Base-by-base conservation (phyloP, 2,888 invertebrate genomes). In the Dyspetes luteomarginatus region DNA sequence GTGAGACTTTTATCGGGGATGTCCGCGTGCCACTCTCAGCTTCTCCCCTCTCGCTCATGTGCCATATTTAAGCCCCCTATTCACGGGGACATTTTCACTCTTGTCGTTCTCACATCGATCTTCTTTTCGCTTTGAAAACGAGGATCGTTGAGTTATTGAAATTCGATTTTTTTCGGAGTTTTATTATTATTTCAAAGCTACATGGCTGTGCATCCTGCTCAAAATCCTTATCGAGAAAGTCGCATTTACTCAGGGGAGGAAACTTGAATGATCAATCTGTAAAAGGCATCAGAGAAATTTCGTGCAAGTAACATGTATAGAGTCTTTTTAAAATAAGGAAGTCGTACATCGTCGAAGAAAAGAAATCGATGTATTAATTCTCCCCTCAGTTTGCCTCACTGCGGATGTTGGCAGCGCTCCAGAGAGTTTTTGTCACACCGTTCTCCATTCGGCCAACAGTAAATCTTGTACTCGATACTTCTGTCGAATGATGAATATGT, bases 1-100 rank as follows among this genome's bases (percentile, higher is more conserved):
- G 60, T 56, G 67, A 73, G 68, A 76, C 77, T 77, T 77, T 77
- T 81, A 81, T 81, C 80, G 80, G 9, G 48, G 36, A 56, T 56
- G 68, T 73, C 68, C 68, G 73, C 50, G 55, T 43, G 43, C 28
- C 52, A 68, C 68, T 41, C 62, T 50, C 56, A n/a, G 22, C 30
- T 60, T 52, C 71, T 48, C 19, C 17, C 9, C 52, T 36, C 22
- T 3, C 50, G 9, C 26, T 45, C 52, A 9, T 24, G 45, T 7
- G 50, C 45, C 4, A 56, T 65, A 48, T 76, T 81, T 76, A 64
- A 62, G 58, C 41, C 62, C 41, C 12, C 52, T 48, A 55, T 48
- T 48, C 22, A 19, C 12, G 15, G 19, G 22, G n/a, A 52, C 3
- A 1, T 17, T 64, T 12, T 30, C 43, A 41, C n/a, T 62, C 52